Percentiles rank a stretch among this genome's conserved stretches.
phyloP scores from a whole-genome alignment of 2,797 vertebrate genomes.

The Sparus aurata region DNA sequence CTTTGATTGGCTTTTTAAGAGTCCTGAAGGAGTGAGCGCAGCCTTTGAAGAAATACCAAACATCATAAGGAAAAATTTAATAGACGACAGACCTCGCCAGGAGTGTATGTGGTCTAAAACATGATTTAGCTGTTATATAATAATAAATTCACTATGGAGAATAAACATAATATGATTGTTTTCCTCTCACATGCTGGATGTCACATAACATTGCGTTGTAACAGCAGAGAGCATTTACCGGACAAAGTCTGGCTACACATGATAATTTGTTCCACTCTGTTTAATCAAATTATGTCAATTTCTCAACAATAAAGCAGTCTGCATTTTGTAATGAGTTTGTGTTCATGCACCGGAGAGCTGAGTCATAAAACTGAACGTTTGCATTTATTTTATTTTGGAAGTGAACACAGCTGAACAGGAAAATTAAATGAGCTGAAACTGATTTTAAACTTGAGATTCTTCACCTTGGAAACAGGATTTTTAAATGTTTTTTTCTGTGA shows the following conservation, averaged over 20 bases:
- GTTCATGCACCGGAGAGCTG: neutral
- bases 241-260: neutral
- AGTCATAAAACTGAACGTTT: neutral
- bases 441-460: neutral
- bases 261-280: neutral
- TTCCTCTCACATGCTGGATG: conserved; percentile 10
- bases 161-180: neutral
- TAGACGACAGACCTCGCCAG: neutral
- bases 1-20: neutral
- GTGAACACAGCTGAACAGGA: neutral
- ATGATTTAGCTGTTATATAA: conserved; percentile 16
- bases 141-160: neutral
- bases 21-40: neutral
- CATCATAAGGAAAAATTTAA: conserved; percentile 28
- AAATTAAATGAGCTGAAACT: no score
- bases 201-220: neutral
- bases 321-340: neutral
- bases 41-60: neutral
- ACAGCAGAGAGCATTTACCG: neutral
- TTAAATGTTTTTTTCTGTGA: conserved; percentile 1
- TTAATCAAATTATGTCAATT: neutral
- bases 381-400: neutral
- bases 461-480: neutral
- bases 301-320: neutral
- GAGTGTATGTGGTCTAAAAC: neutral